A percentile compares a stretch with the other conserved stretches of the same genome.
Evolutionary conservation across 2,113 vertebrate species (phyloP).

Genomic region (Macquaria australasica): DNA sequence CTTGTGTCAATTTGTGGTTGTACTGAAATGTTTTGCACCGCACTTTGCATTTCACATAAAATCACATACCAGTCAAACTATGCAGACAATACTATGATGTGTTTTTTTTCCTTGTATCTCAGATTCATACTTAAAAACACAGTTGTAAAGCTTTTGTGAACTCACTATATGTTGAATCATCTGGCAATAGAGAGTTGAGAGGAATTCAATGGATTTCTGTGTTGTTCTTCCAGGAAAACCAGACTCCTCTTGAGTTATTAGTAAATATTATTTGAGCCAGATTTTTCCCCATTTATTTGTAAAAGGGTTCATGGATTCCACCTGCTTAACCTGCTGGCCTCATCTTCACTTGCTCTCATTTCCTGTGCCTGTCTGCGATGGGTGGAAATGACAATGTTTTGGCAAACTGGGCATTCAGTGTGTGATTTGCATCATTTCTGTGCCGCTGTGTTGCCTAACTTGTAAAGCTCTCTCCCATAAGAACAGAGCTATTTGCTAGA

Average conservation of each 20-base stretch:
- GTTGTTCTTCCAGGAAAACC: background rate
- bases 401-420: slow-evolving; percentile 44
- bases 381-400: slow-evolving; percentile 43
- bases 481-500: slow-evolving; percentile 6
- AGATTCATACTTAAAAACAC: background rate
- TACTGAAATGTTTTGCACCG: background rate
- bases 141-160: background rate
- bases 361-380: slow-evolving; percentile 7
- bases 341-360: slow-evolving; percentile 9
- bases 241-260: background rate
- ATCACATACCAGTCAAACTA: background rate
- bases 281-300: background rate
- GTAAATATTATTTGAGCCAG: background rate
- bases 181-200: background rate
- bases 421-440: slow-evolving; percentile 36
- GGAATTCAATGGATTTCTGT: background rate
- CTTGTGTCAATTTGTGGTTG: background rate
- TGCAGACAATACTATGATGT: background rate
- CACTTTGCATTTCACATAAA: background rate
- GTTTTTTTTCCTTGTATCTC: background rate
- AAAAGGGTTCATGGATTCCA: background rate
- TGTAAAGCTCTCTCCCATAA: slow-evolving; percentile 17
- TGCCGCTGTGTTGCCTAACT: slow-evolving; percentile 22
- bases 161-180: background rate
- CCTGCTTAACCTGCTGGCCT: slow-evolving; percentile 16